Base-by-base conservation (phyloP, 2,797 vertebrate species). In the Ambastaia sidthimunki region DNA sequence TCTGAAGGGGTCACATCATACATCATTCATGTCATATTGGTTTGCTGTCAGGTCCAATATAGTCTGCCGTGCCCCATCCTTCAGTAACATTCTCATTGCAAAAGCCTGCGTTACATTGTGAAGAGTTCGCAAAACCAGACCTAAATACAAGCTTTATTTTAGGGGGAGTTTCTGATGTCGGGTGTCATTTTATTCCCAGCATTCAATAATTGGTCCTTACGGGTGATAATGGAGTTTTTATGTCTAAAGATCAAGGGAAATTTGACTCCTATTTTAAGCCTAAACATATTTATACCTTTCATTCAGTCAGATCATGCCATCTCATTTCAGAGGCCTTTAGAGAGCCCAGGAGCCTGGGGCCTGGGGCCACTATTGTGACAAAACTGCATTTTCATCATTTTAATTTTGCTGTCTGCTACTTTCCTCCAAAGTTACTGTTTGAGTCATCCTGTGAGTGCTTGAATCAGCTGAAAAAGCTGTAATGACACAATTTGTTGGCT, bases 1-100 rank as follows among this genome's bases (percentile, higher is more conserved):
- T 59, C 54, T 78, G 11, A 71, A 78, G 68, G 44, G 68, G 47
- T 78, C 28, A 25, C 41, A 41, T 71, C 57, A 63, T 71, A 48
- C 68, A 71, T 65, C 59, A 62, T 62, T 62, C 25, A 62, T 62
- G 59, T 62, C 59, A 31, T 31, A 62, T 62, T 7, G 6, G 59
- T 62, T 62, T 62, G 59, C 59, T 62, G 59, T 62, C 59, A 31
- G 25, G 25, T 62, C 25, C 1, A 5, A 31, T 62, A 62, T 62
- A 31, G 59, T 62, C 31, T 62, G 25, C 3, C 0, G 59, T 31
- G 59, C 15, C 59, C 23, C 25, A 7, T 31, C 57, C 57, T 15
- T 59, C 57, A 25, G 12, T 25, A 12, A 9, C 6, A 2, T 16
- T 62, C 25, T 62, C 55, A 1, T 25, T 31, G 59, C 25, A 16